Evolutionary conservation across 2,113 vertebrate genomes (phyloP), one percentile per base, ranked within the genome.

Genomic region (Polyodon spathula): DNA sequence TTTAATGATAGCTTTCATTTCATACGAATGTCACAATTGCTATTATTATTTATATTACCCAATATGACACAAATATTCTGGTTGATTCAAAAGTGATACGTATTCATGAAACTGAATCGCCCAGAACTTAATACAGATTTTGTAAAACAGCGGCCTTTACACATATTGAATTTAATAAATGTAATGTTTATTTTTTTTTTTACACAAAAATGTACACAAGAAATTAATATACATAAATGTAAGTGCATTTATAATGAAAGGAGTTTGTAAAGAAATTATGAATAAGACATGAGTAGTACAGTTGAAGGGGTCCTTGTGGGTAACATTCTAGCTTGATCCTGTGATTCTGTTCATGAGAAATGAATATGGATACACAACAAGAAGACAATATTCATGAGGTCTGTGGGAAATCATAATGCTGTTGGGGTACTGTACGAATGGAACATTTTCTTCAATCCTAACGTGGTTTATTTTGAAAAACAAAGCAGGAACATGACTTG

Each of bases 141-240:
- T n/a, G n/a, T n/a, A n/a, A n/a, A n/a, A n/a, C n/a, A n/a, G n/a
- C n/a, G n/a, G n/a, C n/a, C n/a, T n/a, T n/a, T n/a, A n/a, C n/a
- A n/a, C n/a, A n/a, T n/a, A n/a, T n/a, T 50, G 6, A 50, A 50
- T 50, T 50, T 50, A 10, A 50, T 50, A 50, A 43, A 43, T 1
- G n/a, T n/a, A n/a, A n/a, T n/a, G n/a, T n/a, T n/a, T 50, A n/a
- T 50, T 50, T 50, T 14, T 50, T 50, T 50, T 50, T 6, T 50
- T 50, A 50, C 46, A 50, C 46, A 50, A 43, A 43, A 50, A 50
- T 50, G 46, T 50, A 50, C 46, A 50, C 46, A 50, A 50, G 46
- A 10, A 50, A 10, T 50, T 50, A 50, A 50, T 50, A 50, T 12
- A 50, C 46, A 50, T 50, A 50, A 50, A 50, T 50, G 46, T 50